Evolutionary conservation across 1,140 invertebrate species (phyloP).

Genomic region (Drosophila gunungcola): DNA sequence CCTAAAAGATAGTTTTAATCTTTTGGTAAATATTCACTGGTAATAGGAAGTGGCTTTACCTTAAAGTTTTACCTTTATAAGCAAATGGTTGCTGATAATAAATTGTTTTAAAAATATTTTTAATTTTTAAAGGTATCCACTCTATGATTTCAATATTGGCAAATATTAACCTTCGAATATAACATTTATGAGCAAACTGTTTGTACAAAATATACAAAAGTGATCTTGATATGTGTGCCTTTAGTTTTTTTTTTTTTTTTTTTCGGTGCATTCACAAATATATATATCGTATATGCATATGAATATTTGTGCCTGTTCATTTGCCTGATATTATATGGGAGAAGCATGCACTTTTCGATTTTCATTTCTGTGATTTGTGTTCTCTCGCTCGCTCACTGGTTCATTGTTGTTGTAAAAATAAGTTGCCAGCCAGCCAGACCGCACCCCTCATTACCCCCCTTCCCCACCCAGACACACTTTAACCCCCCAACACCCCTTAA

Average conservation of each 20-base stretch:
- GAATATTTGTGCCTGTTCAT: slow-evolving; percentile 21
- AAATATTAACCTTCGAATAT: no score
- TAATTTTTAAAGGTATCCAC: no score
- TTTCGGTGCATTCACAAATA: background rate
- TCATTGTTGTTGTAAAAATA: slow-evolving; percentile 81
- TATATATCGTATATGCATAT: slow-evolving; percentile 12
- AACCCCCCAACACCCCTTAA: slow-evolving; percentile 1
- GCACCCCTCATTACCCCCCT: background rate
- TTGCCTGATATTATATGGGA: slow-evolving; percentile 54
- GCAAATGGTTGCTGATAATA: no score
- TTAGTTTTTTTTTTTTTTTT: no score
- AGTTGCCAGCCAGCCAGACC: slow-evolving; percentile 52
- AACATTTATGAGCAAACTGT: no score
- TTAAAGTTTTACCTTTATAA: no score
- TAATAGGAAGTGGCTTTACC: no score
- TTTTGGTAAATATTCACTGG: no score
- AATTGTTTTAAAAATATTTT: background rate
- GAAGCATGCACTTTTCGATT: slow-evolving; percentile 76
- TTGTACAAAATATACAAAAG: no score
- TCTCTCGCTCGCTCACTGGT: slow-evolving; percentile 13
- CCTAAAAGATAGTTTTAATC: no score
- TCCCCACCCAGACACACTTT: background rate
- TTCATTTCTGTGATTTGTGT: slow-evolving; percentile 77
- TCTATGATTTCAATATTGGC: no score
- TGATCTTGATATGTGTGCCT: no score